Base-by-base conservation (phyloP, 2,113 vertebrate species). In the Ophthalmolycus amberensis region DNA sequence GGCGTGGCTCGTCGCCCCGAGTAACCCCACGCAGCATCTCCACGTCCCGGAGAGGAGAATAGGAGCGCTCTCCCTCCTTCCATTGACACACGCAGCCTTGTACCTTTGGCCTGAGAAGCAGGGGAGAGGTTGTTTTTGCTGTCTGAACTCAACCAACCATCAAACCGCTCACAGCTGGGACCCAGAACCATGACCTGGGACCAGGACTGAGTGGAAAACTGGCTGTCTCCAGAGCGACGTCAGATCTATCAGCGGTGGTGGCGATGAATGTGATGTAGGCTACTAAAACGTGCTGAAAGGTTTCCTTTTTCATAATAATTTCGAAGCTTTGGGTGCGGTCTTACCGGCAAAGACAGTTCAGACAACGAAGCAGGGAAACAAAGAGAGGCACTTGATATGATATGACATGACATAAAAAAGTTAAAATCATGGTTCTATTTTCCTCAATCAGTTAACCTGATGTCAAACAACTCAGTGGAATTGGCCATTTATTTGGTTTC, bases 121-220 rank as follows among this genome's bases (percentile, higher is more conserved):
- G 75, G 80, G 62, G 85, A 88, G 77, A 90, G 78, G 77, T 85
- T 91, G 79, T 90, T 90, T 91, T 90, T 87, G 81, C 90, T 82
- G 88, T 83, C 81, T 87, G 88, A 89, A 84, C 77, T 91, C 90
- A 94, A 79, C 89, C 92, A 85, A 93, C 91, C 91, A 93, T 93
- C 93, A 94, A 92, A 93, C 84, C 59, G 48, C 68, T 85, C 85
- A 82, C 93, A 93, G 89, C 90, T 92, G 92, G 84, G 81, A 88
- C 77, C 79, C 84, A 80, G 77, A 82, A 81, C 80, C 83, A 54
- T 84, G 79, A 88, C 80, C 86, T 68, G 58, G 82, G 77, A 89
- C 77, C 65, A 69, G 65, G 71, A 85, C 71, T 78, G 44, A 34
- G 52, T 71, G 66, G 82, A 32, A 85, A 85, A 80, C 71, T 11